Evolutionary conservation across 2,888 invertebrate species (phyloP).

Genomic region (Brenthis hecate): DNA sequence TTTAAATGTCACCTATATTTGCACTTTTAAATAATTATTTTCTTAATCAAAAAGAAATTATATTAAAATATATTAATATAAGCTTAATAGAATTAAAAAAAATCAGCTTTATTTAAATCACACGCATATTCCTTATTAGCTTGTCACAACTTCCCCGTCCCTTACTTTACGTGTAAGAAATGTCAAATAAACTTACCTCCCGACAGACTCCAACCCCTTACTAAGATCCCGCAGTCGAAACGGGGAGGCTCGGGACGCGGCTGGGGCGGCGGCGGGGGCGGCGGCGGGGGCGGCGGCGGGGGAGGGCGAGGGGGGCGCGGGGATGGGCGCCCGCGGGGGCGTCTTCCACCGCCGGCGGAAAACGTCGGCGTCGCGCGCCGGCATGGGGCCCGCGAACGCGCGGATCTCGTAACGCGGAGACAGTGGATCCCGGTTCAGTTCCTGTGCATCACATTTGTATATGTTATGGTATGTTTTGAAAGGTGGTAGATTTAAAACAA

Average conservation of each 20-base stretch:
- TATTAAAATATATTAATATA: too few relatives aligned
- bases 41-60: too few relatives aligned
- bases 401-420: conserved; percentile 88
- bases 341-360: conserved; percentile 93
- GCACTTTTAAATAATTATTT: too few relatives aligned
- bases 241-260: conserved; percentile 54
- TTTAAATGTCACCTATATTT: too few relatives aligned
- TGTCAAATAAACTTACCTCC: conserved; percentile 73
- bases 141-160: too few relatives aligned
- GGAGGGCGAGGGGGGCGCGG: conserved; percentile 17
- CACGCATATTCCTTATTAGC: too few relatives aligned
- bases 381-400: conserved; percentile 97
- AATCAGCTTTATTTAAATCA: too few relatives aligned
- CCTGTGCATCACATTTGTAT: conserved; percentile 62
- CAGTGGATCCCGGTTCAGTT: conserved; percentile 84
- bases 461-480: background rate
- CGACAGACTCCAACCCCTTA: conserved; percentile 94
- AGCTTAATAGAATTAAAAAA: too few relatives aligned
- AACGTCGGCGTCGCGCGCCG: conserved; percentile 85
- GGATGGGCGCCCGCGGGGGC: conserved; percentile 82
- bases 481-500: too few relatives aligned
- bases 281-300: background rate
- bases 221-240: conserved; percentile 87
- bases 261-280: conserved; percentile 85
- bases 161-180: too few relatives aligned